Conservation (phyloP, 37 sponge, comb jelly and placozoan genomes). For the Hexactinellida sp. region DNA sequence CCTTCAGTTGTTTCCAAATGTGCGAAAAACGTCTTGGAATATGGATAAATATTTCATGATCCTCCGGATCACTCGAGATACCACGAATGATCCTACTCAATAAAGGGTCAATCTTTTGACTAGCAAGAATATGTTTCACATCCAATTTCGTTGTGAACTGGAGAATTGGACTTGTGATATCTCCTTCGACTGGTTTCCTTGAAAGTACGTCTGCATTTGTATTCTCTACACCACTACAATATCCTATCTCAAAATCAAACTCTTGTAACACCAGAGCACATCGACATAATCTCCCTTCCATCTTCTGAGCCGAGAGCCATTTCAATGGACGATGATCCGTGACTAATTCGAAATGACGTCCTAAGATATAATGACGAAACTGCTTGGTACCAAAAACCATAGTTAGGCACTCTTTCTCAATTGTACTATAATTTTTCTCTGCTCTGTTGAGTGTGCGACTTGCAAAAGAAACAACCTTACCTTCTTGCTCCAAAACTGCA, state of each 20-base stretch:
- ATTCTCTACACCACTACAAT: slow-evolving; percentile 26
- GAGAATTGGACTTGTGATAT: not conserved
- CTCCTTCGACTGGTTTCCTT: not conserved
- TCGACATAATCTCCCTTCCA: slow-evolving; percentile 32
- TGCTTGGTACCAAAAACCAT: slow-evolving; percentile 28
- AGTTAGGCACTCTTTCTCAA: slow-evolving; percentile 26
- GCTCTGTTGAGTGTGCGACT: slow-evolving; percentile 4
- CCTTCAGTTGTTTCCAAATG: slow-evolving; percentile 27
- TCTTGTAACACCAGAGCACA: slow-evolving; percentile 36
- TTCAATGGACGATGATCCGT: slow-evolving; percentile 42
- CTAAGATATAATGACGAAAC: slow-evolving; percentile 40
- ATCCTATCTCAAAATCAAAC: slow-evolving; percentile 24
- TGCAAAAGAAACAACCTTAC: slow-evolving; percentile 20
- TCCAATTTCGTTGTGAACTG: not conserved
- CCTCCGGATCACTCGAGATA: no score
- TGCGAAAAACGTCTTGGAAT: slow-evolving; percentile 26
- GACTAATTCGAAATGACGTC: slow-evolving; percentile 18
- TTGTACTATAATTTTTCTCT: slow-evolving; percentile 23
- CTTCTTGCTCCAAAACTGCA: slow-evolving; percentile 20
- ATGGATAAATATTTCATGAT: no score
- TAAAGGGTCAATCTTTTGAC: no score
- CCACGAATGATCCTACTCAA: not conserved
- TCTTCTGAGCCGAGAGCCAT: slow-evolving; percentile 41
- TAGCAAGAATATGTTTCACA: not conserved
- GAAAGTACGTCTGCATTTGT: slow-evolving; percentile 42